Percentiles rank a stretch among this genome's conserved stretches.
phyloP scores from a whole-genome alignment of 1,140 invertebrate genomes.

The Theocolax elegans region DNA sequence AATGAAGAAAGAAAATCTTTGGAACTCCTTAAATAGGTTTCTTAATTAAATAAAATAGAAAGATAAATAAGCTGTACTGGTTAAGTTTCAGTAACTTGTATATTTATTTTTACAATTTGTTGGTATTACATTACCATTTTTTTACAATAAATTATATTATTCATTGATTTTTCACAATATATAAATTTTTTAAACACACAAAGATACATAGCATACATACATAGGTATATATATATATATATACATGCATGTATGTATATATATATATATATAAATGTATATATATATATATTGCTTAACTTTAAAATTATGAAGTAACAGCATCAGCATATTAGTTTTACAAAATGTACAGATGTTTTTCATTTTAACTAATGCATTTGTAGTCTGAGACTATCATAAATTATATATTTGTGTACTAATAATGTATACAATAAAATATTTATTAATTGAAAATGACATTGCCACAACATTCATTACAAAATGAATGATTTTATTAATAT shows the following conservation, averaged over 20 bases:
- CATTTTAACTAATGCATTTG: slow-evolving; percentile 34
- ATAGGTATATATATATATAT: slow-evolving; percentile 12
- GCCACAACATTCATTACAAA: slow-evolving; percentile 36
- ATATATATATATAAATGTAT: not conserved
- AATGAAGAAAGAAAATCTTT: no score
- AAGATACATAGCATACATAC: not conserved
- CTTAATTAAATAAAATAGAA: no score
- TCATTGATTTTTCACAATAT: slow-evolving; percentile 42
- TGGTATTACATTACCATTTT: slow-evolving; percentile 32
- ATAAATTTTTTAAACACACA: slow-evolving; percentile 48
- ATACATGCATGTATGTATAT: not conserved
- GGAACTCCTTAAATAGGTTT: no score
- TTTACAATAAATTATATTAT: slow-evolving; percentile 43
- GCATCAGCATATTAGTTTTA: slow-evolving; percentile 35
- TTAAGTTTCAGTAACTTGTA: slow-evolving; percentile 35
- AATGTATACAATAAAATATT: slow-evolving; percentile 28
- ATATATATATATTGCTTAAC: slow-evolving; percentile 13
- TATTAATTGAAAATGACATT: slow-evolving; percentile 35
- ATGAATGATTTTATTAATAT: slow-evolving; percentile 30
- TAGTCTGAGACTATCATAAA: slow-evolving; percentile 19
- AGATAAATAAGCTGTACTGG: no score
- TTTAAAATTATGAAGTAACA: slow-evolving; percentile 31
- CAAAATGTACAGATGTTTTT: slow-evolving; percentile 37
- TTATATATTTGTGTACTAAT: slow-evolving; percentile 28
- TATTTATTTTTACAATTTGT: slow-evolving; percentile 37